phyloP scores from a whole-genome alignment of 2,113 vertebrate species.

The Takifugu flavidus region DNA sequence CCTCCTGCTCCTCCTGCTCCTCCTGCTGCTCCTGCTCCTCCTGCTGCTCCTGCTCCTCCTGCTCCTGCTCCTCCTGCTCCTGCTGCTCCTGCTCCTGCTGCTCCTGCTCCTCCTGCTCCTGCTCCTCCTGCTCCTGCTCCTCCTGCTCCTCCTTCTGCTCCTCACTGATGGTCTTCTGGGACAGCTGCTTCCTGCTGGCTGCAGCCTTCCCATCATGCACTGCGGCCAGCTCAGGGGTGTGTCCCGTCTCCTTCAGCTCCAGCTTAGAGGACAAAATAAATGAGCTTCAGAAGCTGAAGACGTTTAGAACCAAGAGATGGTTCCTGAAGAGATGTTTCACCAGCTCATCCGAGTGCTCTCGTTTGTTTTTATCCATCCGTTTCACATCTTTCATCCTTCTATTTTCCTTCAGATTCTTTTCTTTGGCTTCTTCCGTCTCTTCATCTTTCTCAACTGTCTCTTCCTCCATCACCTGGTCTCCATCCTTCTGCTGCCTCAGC shows the following conservation, averaged over 20 bases:
- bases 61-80: too few species aligned
- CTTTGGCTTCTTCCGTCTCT: not conserved
- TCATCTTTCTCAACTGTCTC: not conserved
- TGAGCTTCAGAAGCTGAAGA: too few species aligned
- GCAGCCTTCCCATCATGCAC: constrained; percentile 52
- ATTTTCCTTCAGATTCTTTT: constrained; percentile 1
- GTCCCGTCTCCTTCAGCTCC: constrained; percentile 70
- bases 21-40: too few species aligned
- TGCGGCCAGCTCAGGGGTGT: constrained; percentile 66
- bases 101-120: too few species aligned
- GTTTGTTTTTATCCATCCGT: constrained; percentile 35
- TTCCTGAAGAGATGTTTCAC: too few species aligned
- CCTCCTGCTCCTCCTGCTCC: too few species aligned
- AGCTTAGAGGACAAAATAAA: constrained; percentile 31
- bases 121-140: too few species aligned
- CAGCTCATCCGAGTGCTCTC: not conserved
- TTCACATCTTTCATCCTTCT: constrained; percentile 13
- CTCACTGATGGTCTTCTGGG: constrained; percentile 32
- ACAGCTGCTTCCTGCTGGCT: constrained; percentile 27
- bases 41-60: too few species aligned
- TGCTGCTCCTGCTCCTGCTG: too few species aligned
- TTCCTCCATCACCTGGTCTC: constrained; percentile 1
- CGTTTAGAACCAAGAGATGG: too few species aligned
- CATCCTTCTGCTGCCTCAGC: not conserved
- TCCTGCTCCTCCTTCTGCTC: not conserved